phyloP scores from a whole-genome alignment of 2,797 vertebrate species.

The Pteropus rufus region DNA sequence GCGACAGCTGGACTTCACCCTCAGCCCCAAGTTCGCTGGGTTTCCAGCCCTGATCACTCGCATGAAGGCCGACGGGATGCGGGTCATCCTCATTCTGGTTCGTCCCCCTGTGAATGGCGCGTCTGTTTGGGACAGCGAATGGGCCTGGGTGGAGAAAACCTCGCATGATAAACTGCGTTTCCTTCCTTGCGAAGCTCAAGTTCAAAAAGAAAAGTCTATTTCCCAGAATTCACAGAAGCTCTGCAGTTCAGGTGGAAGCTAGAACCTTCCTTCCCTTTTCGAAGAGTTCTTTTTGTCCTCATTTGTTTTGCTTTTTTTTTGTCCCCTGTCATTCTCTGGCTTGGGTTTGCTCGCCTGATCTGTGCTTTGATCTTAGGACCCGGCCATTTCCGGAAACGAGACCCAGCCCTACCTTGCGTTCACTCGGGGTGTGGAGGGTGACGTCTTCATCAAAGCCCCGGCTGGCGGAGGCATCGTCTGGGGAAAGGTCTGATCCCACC shows the following conservation, averaged over 20 bases:
- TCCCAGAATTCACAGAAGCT: neutral
- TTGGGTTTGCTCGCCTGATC: neutral
- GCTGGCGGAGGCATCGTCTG: slow-evolving; percentile 84
- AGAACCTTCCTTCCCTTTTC: neutral
- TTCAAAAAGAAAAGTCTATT: neutral
- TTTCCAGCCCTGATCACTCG: slow-evolving; percentile 85
- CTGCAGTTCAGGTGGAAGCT: neutral
- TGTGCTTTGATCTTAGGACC: slow-evolving; percentile 84
- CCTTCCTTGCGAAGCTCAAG: neutral
- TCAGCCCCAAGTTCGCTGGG: slow-evolving; percentile 82
- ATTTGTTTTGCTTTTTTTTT: neutral
- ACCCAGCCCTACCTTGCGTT: slow-evolving; percentile 85
- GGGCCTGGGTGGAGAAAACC: neutral
- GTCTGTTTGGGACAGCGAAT: neutral
- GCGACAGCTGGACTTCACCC: slow-evolving; percentile 89
- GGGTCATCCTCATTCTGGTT: slow-evolving; percentile 92
- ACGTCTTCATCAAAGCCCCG: slow-evolving; percentile 91
- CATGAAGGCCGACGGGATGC: slow-evolving; percentile 87
- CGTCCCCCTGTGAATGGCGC: neutral
- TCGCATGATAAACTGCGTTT: fast-evolving
- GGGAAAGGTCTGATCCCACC: slow-evolving; percentile 87
- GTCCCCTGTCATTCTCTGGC: neutral
- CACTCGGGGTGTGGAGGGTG: slow-evolving; percentile 71
- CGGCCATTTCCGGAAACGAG: slow-evolving; percentile 92
- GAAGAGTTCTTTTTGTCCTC: neutral